Conservation (phyloP, 2,113 vertebrate species). For the Accipiter cooperii region DNA sequence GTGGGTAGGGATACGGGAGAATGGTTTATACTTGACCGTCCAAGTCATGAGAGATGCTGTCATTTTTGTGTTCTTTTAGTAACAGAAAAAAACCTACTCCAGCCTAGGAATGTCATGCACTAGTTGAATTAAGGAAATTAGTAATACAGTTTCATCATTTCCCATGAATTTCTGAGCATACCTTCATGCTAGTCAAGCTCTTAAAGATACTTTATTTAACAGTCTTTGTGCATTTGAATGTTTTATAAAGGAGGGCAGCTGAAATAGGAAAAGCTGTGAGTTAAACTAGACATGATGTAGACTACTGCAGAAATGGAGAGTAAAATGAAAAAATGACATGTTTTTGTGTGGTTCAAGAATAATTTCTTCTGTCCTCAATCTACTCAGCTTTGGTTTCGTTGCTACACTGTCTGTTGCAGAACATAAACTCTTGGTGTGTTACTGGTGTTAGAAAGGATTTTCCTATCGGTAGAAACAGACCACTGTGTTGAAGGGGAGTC, state of each 20-base stretch:
- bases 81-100: neutral
- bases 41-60: neutral
- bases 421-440: neutral
- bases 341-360: neutral
- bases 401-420: neutral
- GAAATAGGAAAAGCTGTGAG: neutral
- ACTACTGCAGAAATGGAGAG: neutral
- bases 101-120: accelerated
- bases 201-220: neutral
- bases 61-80: neutral
- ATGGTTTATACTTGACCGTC: accelerated
- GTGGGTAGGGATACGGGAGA: accelerated
- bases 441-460: neutral
- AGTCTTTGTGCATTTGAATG: neutral
- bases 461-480: neutral
- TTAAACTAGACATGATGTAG: neutral
- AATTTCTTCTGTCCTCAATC: neutral
- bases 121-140: neutral
- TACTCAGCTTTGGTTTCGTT: neutral
- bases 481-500: neutral
- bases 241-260: neutral
- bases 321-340: neutral
- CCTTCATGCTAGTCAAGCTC: neutral
- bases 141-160: neutral
- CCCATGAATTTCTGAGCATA: neutral